These are phyloP conservation scores for Lutraria lutraria DNA, from an alignment of 2,888 invertebrate genomes.

Conservation along the genomic window DNA sequence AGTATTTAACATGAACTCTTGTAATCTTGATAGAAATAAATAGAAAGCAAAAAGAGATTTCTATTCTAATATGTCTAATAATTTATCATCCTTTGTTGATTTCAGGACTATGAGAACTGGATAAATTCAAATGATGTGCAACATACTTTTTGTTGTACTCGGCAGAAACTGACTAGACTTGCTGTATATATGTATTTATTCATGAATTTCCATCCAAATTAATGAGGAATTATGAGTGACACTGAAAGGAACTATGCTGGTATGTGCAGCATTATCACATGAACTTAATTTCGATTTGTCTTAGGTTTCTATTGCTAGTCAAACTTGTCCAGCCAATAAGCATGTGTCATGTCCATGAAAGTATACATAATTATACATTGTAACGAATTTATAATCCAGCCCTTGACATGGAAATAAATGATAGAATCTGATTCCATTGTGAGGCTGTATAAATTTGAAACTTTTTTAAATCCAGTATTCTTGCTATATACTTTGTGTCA, in stretches of 20 bases:
- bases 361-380: background rate
- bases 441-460: too few species aligned
- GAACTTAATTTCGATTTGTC: background rate
- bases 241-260: constrained; percentile 12
- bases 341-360: background rate
- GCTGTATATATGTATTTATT: background rate
- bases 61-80: too few species aligned
- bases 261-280: background rate
- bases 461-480: too few species aligned
- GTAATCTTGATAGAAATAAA: too few species aligned
- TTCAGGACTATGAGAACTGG: background rate
- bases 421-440: background rate
- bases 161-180: background rate
- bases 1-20: too few species aligned
- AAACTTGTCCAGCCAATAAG: background rate
- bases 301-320: background rate
- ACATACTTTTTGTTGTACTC: background rate
- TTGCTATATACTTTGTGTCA: too few species aligned
- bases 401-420: background rate
- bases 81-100: background rate
- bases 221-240: background rate
- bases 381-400: background rate
- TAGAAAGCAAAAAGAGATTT: too few species aligned
- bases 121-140: background rate
- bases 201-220: background rate